Conservation (phyloP, 2,888 invertebrate genomes). For the Steinernema hermaphroditum region DNA sequence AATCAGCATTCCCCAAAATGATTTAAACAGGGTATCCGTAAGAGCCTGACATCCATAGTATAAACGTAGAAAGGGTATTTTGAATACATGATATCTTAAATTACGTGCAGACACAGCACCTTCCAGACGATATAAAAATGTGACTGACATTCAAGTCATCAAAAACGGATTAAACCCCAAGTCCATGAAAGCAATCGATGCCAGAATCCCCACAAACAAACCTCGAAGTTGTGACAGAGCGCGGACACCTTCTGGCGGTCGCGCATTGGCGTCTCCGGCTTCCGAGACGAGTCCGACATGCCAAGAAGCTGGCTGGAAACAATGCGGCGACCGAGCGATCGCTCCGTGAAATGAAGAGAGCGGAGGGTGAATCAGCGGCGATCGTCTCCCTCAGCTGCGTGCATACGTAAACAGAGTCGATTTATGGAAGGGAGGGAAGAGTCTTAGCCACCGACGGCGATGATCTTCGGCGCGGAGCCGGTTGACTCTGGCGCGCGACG, state of each 20-base stretch:
- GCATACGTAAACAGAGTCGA: constrained; percentile 20
- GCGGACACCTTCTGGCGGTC: not conserved
- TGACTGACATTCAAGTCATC: not conserved
- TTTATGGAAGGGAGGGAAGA: not conserved
- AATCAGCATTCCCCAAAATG: too few species aligned
- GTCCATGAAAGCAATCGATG: too few species aligned
- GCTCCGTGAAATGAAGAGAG: not conserved
- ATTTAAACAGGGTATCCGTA: too few species aligned
- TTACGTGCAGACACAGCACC: too few species aligned
- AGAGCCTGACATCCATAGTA: too few species aligned
- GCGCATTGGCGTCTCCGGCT: not conserved
- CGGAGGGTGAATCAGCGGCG: constrained; percentile 14
- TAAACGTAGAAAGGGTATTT: too few species aligned
- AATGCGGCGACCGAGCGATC: not conserved
- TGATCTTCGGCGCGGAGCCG: constrained; percentile 19
- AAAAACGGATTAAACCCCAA: not conserved
- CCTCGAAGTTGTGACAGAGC: constrained; percentile 1
- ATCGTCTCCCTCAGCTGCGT: constrained; percentile 21
- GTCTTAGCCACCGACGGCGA: constrained; percentile 9
- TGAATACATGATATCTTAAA: too few species aligned
- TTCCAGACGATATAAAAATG: too few species aligned
- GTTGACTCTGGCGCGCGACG: not conserved
- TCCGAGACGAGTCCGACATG: not conserved
- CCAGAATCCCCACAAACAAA: not conserved
- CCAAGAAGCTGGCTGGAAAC: not conserved